Evolutionary conservation across 2,797 vertebrate species (phyloP).

Genomic region (Acridotheres tristis): DNA sequence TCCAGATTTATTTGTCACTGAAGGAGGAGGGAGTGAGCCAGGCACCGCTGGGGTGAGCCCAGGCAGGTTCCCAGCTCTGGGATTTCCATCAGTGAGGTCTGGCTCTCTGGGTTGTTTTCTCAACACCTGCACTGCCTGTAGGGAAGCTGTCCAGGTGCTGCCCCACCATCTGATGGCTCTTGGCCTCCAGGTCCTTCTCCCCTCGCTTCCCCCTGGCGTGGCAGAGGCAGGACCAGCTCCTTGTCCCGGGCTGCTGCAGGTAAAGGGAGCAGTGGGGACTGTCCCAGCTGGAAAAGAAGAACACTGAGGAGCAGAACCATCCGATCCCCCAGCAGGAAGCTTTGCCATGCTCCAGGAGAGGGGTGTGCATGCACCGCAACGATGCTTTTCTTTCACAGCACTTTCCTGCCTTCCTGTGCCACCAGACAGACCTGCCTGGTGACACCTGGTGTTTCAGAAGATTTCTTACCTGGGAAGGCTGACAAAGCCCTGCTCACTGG

Average conservation of each 20-base stretch:
- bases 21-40: not conserved
- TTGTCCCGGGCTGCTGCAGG: not conserved
- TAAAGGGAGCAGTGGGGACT: not conserved
- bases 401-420: not conserved
- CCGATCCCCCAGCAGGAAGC: not conserved
- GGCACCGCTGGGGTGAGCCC: not conserved
- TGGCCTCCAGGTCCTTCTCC: not conserved
- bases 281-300: not conserved
- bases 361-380: not conserved
- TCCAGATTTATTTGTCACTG: conserved; percentile 1
- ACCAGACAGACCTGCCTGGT: not conserved
- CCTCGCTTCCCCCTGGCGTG: not conserved
- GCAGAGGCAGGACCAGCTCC: not conserved
- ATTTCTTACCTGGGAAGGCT: not conserved
- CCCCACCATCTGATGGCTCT: not conserved
- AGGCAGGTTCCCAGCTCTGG: not conserved
- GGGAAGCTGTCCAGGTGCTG: not conserved
- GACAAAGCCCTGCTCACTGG: not conserved
- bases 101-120: not conserved
- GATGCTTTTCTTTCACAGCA: not conserved
- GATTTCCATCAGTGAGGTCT: not conserved
- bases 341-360: not conserved
- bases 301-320: not conserved
- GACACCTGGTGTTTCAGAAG: not conserved
- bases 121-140: accelerated